A percentile compares a stretch with the other conserved stretches of the same genome.
Conservation (phyloP, 2,113 vertebrate species). For the Channa argus region DNA sequence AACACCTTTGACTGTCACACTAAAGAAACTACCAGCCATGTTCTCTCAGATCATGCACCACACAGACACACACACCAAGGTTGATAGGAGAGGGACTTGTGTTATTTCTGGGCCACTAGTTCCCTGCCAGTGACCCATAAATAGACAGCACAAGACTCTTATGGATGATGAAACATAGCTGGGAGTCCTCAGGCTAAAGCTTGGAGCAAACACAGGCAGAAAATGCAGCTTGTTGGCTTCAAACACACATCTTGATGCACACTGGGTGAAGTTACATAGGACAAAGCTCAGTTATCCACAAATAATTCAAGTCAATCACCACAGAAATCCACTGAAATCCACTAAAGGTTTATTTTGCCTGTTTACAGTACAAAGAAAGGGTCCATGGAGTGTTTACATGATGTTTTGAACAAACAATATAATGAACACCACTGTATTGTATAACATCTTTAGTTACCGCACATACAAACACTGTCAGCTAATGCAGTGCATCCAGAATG, state of each 20-base stretch:
- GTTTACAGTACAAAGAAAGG: conserved; percentile 12
- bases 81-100: conserved; percentile 25
- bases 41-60: conserved; percentile 1
- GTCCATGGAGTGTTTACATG: conserved; percentile 33
- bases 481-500: neutral
- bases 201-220: conserved; percentile 20
- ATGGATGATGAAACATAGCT: conserved; percentile 50
- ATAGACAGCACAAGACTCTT: conserved; percentile 58
- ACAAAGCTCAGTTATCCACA: conserved; percentile 17
- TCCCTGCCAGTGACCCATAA: conserved; percentile 62
- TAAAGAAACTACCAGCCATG: neutral
- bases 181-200: conserved; percentile 28
- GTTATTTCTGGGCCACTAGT: conserved; percentile 65
- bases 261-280: neutral
- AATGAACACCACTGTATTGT: neutral
- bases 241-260: neutral
- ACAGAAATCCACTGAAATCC: conserved; percentile 28
- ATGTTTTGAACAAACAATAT: conserved; percentile 5
- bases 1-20: neutral
- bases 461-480: neutral
- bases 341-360: conserved; percentile 9
- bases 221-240: conserved; percentile 14
- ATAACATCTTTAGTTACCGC: neutral
- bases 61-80: conserved; percentile 8
- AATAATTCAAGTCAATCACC: conserved; percentile 34